phyloP scores from a whole-genome alignment of 2,888 invertebrate genomes.

The Anthrax anthrax region DNA sequence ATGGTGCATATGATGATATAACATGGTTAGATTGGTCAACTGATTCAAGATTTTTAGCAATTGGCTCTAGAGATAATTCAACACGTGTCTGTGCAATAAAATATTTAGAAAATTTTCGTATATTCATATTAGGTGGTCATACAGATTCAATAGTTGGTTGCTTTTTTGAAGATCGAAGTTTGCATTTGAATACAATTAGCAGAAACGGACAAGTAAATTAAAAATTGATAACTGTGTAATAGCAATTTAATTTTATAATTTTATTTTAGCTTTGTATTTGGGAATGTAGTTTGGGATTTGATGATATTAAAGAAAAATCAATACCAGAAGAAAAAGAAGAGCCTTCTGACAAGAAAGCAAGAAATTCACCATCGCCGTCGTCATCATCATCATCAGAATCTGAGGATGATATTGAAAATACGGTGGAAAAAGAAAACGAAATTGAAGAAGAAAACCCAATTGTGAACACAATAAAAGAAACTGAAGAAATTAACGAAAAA shows the following conservation, averaged over 20 bases:
- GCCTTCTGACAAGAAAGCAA: conserved; percentile 5
- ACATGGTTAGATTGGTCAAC: conserved; percentile 84
- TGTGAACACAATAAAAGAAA: conserved; percentile 32
- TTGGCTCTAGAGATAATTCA: conserved; percentile 82
- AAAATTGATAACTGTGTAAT: no score
- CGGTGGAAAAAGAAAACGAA: conserved; percentile 14
- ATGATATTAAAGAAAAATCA: conserved; percentile 38
- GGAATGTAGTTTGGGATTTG: conserved; percentile 65
- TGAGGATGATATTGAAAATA: conserved; percentile 47
- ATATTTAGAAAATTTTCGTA: conserved; percentile 58
- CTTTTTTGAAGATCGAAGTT: conserved; percentile 74
- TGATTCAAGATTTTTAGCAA: conserved; percentile 79
- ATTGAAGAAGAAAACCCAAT: conserved; percentile 5
- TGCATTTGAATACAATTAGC: conserved; percentile 72
- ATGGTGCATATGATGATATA: conserved; percentile 69
- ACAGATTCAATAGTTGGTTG: conserved; percentile 70
- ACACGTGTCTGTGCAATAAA: conserved; percentile 68
- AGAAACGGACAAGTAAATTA: conserved; percentile 63
- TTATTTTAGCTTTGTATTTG: conserved; percentile 42
- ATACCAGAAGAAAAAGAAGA: conserved; percentile 2
- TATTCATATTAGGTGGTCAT: conserved; percentile 68
- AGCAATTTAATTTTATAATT: neutral
- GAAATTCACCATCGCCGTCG: conserved; percentile 14
- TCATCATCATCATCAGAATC: conserved; percentile 30
- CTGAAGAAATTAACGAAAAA: conserved; percentile 33